Evolutionary conservation across 2,888 invertebrate species (phyloP).

Genomic region (Linyphia triangularis): DNA sequence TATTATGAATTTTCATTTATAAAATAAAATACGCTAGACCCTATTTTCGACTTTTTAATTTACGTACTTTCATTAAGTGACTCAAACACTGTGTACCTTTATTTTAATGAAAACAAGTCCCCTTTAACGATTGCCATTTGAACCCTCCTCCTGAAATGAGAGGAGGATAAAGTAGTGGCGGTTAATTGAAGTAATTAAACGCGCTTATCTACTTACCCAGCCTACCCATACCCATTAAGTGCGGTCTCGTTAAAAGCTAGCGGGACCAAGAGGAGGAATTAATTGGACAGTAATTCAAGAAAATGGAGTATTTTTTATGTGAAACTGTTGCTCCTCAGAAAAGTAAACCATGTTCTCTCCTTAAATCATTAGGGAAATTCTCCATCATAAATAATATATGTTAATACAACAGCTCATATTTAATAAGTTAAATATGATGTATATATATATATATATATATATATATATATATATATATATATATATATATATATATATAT

Average conservation of each 20-base stretch:
- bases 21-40: too few species aligned
- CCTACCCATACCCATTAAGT: not conserved
- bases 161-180: not conserved
- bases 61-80: not conserved
- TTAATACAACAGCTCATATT: too few species aligned
- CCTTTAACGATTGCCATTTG: not conserved
- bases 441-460: too few species aligned
- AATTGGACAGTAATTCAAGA: not conserved
- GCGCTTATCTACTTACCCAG: not conserved
- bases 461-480: too few species aligned
- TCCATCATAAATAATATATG: too few species aligned
- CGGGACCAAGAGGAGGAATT: not conserved
- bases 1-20: too few species aligned
- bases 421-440: too few species aligned
- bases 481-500: too few species aligned
- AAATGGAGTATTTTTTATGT: not conserved
- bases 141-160: not conserved
- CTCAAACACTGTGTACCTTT: too few species aligned
- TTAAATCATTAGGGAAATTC: too few species aligned
- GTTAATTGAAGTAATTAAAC: constrained; percentile 19
- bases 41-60: not conserved
- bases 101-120: not conserved
- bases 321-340: too few species aligned
- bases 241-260: not conserved
- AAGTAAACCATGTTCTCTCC: too few species aligned